Base-by-base conservation (phyloP, 2,797 vertebrate genomes). In the Streptopelia turtur region DNA sequence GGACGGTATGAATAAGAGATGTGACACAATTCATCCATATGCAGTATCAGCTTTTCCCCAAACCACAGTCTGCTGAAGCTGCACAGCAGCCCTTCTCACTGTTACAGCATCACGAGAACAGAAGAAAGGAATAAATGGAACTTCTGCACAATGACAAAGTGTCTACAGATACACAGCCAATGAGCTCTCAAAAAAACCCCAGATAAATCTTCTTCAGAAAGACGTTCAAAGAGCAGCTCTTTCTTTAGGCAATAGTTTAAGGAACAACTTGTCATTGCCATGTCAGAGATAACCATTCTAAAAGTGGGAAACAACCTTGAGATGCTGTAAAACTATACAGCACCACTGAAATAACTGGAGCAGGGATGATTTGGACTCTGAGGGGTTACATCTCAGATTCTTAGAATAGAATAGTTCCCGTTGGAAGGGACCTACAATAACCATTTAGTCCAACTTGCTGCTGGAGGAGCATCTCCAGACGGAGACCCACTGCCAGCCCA, bases 1-100 rank as follows among this genome's bases (percentile, higher is more conserved):
- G 84, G 65, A 70, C 64, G 39, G 23, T 18, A 91, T 77, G 82
- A 95, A 83, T 94, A 93, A 90, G 94, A 94, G 88, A 92, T 78
- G 77, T 79, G 93, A 78, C 82, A 90, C 86, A 90, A 87, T 70
- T 92, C 87, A 75, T 95, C 86, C 84, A 77, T 52, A 81, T 50
- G 89, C 74, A 89, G 80, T 30, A 89, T 50, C 69, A 11, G 35
- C 85, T 75, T 64, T 78, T 89, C 68, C 83, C 57, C 70, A 69
- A 47, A 16, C 37, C 66, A 45, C 77, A 35, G 49, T 1, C 6
- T 10, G 70, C 81, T 77, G 66, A 24, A 93, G 55, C 66, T 52
- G 41, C 53, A 43, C 64, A 64, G 78, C 64, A 93, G 83, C 90
- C 69, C 87, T 63, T 77, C 43, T 15, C 78, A 24, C 79, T 83